Base-by-base conservation (phyloP, 2,888 invertebrate genomes). In the Cryptosula pallasiana region DNA sequence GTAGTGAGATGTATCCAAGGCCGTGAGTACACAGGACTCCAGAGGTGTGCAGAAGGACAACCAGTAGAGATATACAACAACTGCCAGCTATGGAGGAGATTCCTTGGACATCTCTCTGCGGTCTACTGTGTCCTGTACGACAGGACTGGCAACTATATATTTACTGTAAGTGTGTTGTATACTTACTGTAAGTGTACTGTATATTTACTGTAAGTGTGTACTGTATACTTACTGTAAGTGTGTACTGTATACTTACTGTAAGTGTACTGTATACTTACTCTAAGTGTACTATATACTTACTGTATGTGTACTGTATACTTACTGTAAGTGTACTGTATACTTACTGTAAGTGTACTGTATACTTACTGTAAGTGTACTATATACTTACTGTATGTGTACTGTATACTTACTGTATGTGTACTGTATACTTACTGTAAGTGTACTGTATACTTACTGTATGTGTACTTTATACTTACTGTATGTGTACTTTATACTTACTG, bases 91-190 rank as follows among this genome's bases (percentile, higher is more conserved):
- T 79, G 79, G 72, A 78, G 78, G 58, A 76, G 92, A 73, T 94
- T 95, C 0, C 88, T 96, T 69, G 98, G 97, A 0, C 99, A 99
- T 84, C 88, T 98, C 72, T 94, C 95, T 0, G 92, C 96, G n/a
- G 96, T 97, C 0, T 99, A 97, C 87, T 99, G 98, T 86, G 90
- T 98, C 34, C 88, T 93, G 29, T 97, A 95, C 86, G 98, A 99
- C 87, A 89, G 92, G 76, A 92, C 93, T 16, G 97, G 97, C 1
- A 89, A 90, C 81, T 95, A 92, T 81, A 91, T 97, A 74, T 89
- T 97, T 76, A 97, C 97, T 0, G 92, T 91, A 85, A 86, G 69
- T 25, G 34, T 34, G 16, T 23, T 95, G 92, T 81, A 91, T 97
- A 74, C 89, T 97, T 76, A 97, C 97, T 0, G 92, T 91, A 85